A percentile compares a stretch with the other conserved stretches of the same genome.
Evolutionary conservation across 2,797 vertebrate species (phyloP).

Genomic region (Malurus splendens): DNA sequence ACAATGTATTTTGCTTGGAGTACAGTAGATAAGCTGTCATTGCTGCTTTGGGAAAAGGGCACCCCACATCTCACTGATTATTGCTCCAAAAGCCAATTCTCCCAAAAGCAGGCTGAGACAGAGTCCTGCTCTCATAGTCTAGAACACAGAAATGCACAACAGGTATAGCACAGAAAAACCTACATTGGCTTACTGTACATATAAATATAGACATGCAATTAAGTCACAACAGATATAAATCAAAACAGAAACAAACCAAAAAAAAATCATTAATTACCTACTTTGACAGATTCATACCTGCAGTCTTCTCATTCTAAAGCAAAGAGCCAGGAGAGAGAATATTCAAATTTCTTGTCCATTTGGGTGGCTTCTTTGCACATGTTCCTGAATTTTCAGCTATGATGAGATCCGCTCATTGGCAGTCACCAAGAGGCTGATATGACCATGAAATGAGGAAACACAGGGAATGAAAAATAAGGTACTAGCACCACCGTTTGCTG

Average conservation of each 20-base stretch:
- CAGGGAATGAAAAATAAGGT: slow-evolving; percentile 72
- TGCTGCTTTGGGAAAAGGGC: slow-evolving; percentile 10
- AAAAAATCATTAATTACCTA: slow-evolving; percentile 57
- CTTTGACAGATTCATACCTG: slow-evolving; percentile 63
- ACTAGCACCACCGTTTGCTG: slow-evolving; percentile 80
- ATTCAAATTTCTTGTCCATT: slow-evolving; percentile 61
- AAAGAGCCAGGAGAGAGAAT: slow-evolving; percentile 40
- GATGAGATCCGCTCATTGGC: slow-evolving; percentile 67
- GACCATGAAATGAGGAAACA: slow-evolving; percentile 74
- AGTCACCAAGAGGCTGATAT: slow-evolving; percentile 68
- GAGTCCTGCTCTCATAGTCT: slow-evolving; percentile 14
- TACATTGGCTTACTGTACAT: background rate
- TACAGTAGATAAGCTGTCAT: slow-evolving; percentile 28
- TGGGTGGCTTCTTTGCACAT: slow-evolving; percentile 66
- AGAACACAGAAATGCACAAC: slow-evolving; percentile 44
- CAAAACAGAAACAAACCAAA: slow-evolving; percentile 24
- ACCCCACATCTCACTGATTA: slow-evolving; percentile 35
- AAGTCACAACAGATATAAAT: slow-evolving; percentile 51
- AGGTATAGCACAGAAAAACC: background rate
- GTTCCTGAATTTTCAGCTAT: slow-evolving; percentile 74
- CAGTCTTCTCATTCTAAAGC: slow-evolving; percentile 65
- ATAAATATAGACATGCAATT: slow-evolving; percentile 34
- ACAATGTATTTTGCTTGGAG: slow-evolving; percentile 14
- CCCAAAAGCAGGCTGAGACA: slow-evolving; percentile 24
- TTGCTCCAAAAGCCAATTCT: slow-evolving; percentile 42